These are phyloP conservation scores for Pseudorhombus dupliciocellatus DNA, from an alignment of 2,113 vertebrate genomes.

Conservation along the genomic window DNA sequence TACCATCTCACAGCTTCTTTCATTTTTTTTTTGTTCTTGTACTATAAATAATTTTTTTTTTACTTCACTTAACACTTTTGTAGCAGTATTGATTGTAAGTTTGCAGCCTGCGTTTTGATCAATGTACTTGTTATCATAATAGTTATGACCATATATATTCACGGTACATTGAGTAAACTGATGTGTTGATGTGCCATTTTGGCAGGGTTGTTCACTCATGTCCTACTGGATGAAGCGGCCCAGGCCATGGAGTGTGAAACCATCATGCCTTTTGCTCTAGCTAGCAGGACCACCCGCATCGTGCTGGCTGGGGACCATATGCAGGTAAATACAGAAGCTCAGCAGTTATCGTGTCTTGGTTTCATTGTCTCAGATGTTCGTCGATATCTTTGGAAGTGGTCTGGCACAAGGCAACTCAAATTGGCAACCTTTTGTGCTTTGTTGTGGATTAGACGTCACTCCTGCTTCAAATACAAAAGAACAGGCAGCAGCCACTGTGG, in stretches of 20 bases:
- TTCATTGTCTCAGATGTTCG: background rate
- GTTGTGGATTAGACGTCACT: slow-evolving; percentile 12
- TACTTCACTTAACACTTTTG: too few species aligned
- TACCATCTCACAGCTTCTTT: background rate
- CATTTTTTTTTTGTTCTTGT: background rate
- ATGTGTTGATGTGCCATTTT: background rate
- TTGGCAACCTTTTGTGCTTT: slow-evolving; percentile 1
- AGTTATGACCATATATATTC: background rate
- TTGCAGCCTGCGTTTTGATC: too few species aligned
- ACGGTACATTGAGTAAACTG: background rate
- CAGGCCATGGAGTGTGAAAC: slow-evolving; percentile 99
- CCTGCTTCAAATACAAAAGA: slow-evolving; percentile 28
- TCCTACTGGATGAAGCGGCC: slow-evolving; percentile 97
- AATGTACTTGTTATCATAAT: too few species aligned
- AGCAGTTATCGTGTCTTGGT: background rate
- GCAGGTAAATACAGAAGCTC: slow-evolving; percentile 84
- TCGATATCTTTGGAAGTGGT: background rate
- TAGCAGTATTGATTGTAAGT: too few species aligned
- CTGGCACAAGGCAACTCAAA: background rate
- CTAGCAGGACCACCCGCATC: slow-evolving; percentile 90
- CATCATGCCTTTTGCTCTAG: slow-evolving; percentile 98
- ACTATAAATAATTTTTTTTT: too few species aligned
- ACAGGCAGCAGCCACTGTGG: background rate
- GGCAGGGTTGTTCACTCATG: slow-evolving; percentile 95
- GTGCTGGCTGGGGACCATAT: slow-evolving; percentile 99